Evolutionary conservation across 2,888 invertebrate species (phyloP), one percentile per base, ranked within the genome.

Genomic region (Dryococelus australis): DNA sequence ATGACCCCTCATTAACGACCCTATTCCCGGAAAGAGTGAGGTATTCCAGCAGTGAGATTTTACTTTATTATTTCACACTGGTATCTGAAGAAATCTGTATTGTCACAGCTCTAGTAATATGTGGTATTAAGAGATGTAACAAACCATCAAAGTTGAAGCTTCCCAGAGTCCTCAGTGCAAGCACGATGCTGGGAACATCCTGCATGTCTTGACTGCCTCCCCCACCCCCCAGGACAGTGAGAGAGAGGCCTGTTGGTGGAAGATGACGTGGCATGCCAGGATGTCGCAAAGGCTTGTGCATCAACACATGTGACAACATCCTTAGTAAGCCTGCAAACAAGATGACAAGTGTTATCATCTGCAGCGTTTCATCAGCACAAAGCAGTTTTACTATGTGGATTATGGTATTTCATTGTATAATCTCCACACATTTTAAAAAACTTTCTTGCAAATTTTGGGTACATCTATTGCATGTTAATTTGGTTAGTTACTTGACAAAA

Each of bases 91-190:
- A 35, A 35, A 35, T 35, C 2, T 35, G 35, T 35, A 35, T 35
- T 35, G 35, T 4, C 35, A 3, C 35, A 35, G 35, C 4, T 35
- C 35, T 35, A 4, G 35, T 35, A 35, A 35, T 35, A 35, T 35
- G 35, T 35, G 35, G 35, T 35, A 35, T 35, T 35, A 4, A 35
- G 35, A 35, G 35, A 47, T 47, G 47, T 13, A 47, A 47, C 47
- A 2, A 47, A 93, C 94, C 97, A 92, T 98, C 98, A 92, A 99
- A 99, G 91, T 98, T 96, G 91, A 95, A 95, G 89, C 93, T 97
- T 6, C 99, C 99, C 20, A 99, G 94, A 0, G 99, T 99, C 91
- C 97, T 95, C 43, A 99, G 93, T 0, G 99, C 99, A 84, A 99
- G 93, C 0, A 99, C 98, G 87, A 98, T 96, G 89, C 96, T 97